These are phyloP conservation scores for Tenodera sinensis DNA, from an alignment of 2,888 invertebrate species.

Conservation along the genomic window DNA sequence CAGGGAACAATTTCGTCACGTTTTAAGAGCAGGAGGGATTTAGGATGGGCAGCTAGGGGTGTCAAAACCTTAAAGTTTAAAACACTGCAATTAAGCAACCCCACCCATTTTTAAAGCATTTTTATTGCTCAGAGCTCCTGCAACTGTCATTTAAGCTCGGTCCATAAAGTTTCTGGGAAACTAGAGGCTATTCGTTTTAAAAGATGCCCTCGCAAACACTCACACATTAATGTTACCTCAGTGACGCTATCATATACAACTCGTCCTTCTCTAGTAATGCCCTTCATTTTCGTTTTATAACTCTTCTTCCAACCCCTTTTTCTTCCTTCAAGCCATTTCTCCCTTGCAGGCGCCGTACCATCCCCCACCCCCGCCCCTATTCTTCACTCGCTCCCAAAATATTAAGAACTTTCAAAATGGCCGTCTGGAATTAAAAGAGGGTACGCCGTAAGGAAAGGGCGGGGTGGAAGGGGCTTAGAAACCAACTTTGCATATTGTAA, in stretches of 20 bases:
- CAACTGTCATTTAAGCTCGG: neutral
- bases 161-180: neutral
- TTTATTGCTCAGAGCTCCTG: neutral
- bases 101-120: neutral
- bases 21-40: neutral
- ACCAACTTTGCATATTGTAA: slow-evolving; percentile 33
- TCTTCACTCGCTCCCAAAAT: slow-evolving; percentile 31
- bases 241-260: neutral
- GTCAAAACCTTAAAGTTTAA: neutral
- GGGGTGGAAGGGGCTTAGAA: slow-evolving; percentile 21
- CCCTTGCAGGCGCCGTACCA: neutral
- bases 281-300: slow-evolving; percentile 26
- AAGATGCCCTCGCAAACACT: neutral
- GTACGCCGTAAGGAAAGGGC: slow-evolving; percentile 21
- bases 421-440: slow-evolving; percentile 32
- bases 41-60: neutral
- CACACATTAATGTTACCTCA: slow-evolving; percentile 2
- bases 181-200: neutral
- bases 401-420: slow-evolving; percentile 34
- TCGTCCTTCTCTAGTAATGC: slow-evolving; percentile 4
- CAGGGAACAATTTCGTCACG: neutral
- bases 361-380: slow-evolving; percentile 14
- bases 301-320: slow-evolving; percentile 17
- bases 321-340: neutral
- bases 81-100: neutral